Evolutionary conservation across 2,113 vertebrate species (phyloP), one percentile per base, ranked within the genome.

Genomic region (Cyrtonyx montezumae): DNA sequence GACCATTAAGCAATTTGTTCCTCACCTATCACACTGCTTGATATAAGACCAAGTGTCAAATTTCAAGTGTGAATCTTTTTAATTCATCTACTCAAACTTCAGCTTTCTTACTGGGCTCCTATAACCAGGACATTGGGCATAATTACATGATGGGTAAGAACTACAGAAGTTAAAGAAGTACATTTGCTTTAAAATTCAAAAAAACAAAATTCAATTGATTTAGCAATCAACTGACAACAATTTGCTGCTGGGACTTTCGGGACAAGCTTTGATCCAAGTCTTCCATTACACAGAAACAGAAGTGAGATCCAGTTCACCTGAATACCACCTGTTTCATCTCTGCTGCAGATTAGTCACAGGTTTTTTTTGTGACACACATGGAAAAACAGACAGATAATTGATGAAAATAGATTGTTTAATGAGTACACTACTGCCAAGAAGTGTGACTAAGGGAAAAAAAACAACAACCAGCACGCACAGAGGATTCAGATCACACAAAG

Each of bases 371-470:
- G 48, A 62, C 40, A 75, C 25, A 18, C 40, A 37, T 46, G 58
- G 58, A 69, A 87, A 88, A 85, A 34, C 53, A 84, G 70, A 79
- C 21, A 78, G 30, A 75, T 75, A 92, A 91, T 61, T 87, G 37
- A 84, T 56, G 18, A 79, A 93, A 94, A 94, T 66, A 94, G 23
- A 70, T 67, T 92, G 78, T 55, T 91, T 79, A 88, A 88, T 79
- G 84, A 90, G 58, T 62, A 83, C 30, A 40, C 53, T 83, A n/a
- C 73, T 91, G 79, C 81, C 82, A 96, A 94, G 68, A 8, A 2
- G 66, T 65, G n/a, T 77, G 70, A 95, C 55, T 82, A 84, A 90
- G 22, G 12, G 16, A 21, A 5, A n/a, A 43, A 67, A 45, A n/a
- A n/a, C n/a, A n/a, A 45, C 13, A 59, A 20, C 1, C 65, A 43